phyloP scores from a whole-genome alignment of 2,113 vertebrate genomes.

The Campylorhamphus procurvoides region DNA sequence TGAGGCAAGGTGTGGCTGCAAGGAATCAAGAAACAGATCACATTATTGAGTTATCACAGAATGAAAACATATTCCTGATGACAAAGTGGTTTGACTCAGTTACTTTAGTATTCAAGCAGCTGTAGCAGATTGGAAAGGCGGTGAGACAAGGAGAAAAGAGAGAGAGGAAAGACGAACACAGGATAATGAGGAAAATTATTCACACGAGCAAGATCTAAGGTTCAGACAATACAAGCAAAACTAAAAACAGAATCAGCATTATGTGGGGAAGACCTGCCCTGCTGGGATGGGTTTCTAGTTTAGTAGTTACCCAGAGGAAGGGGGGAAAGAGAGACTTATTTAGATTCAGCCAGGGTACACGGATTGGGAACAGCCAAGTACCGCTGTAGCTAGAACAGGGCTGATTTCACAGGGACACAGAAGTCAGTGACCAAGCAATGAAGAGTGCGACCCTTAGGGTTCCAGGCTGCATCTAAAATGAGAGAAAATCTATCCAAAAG shows the following conservation, averaged over 20 bases:
- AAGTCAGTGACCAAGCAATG: neutral
- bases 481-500: neutral
- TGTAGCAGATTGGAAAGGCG: conserved; percentile 39
- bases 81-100: conserved; percentile 45
- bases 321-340: neutral
- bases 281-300: conserved; percentile 9
- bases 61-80: conserved; percentile 28
- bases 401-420: neutral
- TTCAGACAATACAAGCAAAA: conserved; percentile 47
- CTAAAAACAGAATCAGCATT: conserved; percentile 37
- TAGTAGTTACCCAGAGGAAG: neutral
- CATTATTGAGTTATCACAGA: conserved; percentile 41
- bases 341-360: neutral
- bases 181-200: conserved; percentile 55
- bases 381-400: neutral
- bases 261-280: conserved; percentile 18
- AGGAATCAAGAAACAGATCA: conserved; percentile 18
- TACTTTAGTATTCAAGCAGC: conserved; percentile 51
- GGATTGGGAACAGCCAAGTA: neutral
- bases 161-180: neutral
- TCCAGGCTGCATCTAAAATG: neutral
- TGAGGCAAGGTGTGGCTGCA: neutral
- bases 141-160: conserved; percentile 52
- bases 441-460: neutral
- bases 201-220: conserved; percentile 47